A percentile compares a stretch with the other conserved stretches of the same genome.
Conservation (phyloP, 2,113 vertebrate genomes). For the Crotalus helleri region DNA sequence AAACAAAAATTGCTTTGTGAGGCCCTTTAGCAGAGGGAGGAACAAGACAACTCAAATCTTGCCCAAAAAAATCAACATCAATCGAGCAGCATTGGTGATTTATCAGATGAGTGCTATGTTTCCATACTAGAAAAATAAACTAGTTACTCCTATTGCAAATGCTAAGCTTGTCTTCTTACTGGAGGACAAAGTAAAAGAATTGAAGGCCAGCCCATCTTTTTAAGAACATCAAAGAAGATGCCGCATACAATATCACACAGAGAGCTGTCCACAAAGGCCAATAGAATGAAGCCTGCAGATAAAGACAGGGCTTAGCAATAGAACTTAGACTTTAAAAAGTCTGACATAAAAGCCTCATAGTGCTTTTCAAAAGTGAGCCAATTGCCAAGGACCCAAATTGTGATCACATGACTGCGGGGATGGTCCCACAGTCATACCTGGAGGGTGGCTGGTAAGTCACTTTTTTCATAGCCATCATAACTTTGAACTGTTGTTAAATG, state of each 20-base stretch:
- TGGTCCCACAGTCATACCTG: background rate
- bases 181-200: background rate
- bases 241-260: background rate
- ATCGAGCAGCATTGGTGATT: background rate
- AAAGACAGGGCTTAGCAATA: background rate
- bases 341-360: background rate
- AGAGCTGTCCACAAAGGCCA: background rate
- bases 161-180: background rate
- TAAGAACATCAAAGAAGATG: background rate
- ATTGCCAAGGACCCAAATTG: background rate
- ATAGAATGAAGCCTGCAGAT: background rate
- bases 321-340: background rate
- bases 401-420: background rate
- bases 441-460: background rate
- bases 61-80: background rate
- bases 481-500: background rate
- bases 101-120: background rate
- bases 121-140: background rate
- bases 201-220: background rate
- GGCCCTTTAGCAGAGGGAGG: background rate
- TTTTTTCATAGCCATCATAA: background rate
- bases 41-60: background rate
- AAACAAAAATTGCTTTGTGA: background rate
- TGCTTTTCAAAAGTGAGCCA: background rate
- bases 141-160: background rate